Percentiles rank a stretch among this genome's conserved stretches.
These are phyloP conservation scores for Calyptommatus sinebrachiatus DNA, from an alignment of 2,113 vertebrate species.

Conservation along the genomic window DNA sequence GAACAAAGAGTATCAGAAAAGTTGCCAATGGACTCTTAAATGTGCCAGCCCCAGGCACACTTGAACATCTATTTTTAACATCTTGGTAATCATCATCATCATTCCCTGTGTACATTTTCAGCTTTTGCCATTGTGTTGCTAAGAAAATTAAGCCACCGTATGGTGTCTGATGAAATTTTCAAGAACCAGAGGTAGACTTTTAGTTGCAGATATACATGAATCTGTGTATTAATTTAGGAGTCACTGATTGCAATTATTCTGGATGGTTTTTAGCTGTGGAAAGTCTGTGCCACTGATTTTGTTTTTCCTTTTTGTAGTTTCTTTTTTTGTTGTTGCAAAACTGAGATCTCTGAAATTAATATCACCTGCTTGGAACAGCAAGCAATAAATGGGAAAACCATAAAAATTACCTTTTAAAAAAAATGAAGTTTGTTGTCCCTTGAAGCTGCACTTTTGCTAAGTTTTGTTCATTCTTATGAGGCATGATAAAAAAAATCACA, in stretches of 20 bases:
- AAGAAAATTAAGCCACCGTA: not conserved
- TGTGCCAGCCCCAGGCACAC: too few species aligned
- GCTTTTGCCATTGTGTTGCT: not conserved
- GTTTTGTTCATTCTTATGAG: not conserved
- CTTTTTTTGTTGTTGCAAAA: not conserved
- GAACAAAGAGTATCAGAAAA: too few species aligned
- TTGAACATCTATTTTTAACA: not conserved
- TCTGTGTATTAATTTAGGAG: too few species aligned
- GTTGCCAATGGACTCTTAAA: too few species aligned
- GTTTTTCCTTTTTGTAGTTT: not conserved
- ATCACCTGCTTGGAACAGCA: not conserved
- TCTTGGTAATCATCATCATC: not conserved
- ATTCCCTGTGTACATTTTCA: not conserved
- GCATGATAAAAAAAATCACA: not conserved
- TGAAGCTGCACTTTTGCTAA: not conserved
- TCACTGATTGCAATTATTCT: not conserved
- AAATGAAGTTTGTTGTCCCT: not conserved
- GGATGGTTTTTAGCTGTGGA: too few species aligned
- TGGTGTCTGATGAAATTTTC: not conserved
- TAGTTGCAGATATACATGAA: too few species aligned
- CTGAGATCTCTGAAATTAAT: not conserved
- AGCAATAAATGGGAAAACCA: constrained; percentile 9
- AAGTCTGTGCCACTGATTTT: too few species aligned
- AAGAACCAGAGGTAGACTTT: not conserved
- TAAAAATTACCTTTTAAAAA: not conserved